A percentile compares a stretch with the other conserved stretches of the same genome.
phyloP scores from a whole-genome alignment of 92 coral and sea anemone genomes.

The Epizoanthus rinbou region DNA sequence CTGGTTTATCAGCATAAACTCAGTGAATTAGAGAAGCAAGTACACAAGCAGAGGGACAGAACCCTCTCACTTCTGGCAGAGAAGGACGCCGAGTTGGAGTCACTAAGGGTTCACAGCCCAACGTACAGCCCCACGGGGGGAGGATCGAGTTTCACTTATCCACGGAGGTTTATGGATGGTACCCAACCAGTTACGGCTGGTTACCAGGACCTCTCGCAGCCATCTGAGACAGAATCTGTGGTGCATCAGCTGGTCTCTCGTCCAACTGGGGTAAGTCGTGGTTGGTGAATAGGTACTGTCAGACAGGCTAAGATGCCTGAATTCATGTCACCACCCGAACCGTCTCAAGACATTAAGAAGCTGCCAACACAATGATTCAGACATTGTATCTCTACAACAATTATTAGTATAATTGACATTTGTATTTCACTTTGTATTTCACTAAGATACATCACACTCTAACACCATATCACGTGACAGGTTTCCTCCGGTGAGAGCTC shows the following conservation, averaged over 20 bases:
- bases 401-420: too few species aligned
- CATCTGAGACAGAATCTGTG: constrained; percentile 77
- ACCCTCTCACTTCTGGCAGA: constrained; percentile 87
- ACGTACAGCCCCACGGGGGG: constrained; percentile 71
- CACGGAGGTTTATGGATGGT: constrained; percentile 72
- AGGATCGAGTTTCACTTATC: constrained; percentile 63
- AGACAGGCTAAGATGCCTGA: too few species aligned
- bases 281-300: too few species aligned
- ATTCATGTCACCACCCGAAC: too few species aligned
- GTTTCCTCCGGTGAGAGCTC: constrained; percentile 73
- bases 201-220: constrained; percentile 46
- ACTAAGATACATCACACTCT: background rate
- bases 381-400: too few species aligned
- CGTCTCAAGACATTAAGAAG: too few species aligned
- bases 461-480: constrained; percentile 22
- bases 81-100: constrained; percentile 91
- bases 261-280: constrained; percentile 74
- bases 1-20: constrained; percentile 79
- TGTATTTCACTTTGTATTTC: too few species aligned
- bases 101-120: constrained; percentile 70
- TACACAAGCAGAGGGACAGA: constrained; percentile 88
- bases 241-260: constrained; percentile 87
- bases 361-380: too few species aligned
- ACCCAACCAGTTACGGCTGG: constrained; percentile 60
- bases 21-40: constrained; percentile 92